phyloP scores from a whole-genome alignment of 2,888 invertebrate species.

The Caenorhabditis sp. region DNA sequence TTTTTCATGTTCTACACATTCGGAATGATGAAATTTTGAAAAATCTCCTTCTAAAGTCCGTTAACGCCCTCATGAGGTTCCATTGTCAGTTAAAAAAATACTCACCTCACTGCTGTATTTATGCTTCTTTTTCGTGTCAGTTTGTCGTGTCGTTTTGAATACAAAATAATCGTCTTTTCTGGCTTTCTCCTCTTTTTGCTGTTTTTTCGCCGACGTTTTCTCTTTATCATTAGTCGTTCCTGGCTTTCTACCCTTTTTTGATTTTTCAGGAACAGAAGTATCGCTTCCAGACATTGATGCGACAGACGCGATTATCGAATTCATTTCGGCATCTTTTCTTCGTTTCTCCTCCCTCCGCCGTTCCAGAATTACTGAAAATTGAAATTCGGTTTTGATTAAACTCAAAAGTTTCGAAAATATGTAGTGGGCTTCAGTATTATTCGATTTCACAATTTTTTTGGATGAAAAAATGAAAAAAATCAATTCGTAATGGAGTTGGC shows the following conservation, averaged over 20 bases:
- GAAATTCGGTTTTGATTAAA: background rate
- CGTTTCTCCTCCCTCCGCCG: conserved; percentile 13
- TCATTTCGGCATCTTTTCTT: conserved; percentile 49
- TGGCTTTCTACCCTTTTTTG: background rate
- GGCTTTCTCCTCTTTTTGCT: conserved; percentile 19
- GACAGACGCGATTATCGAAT: conserved; percentile 10
- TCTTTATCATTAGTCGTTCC: conserved; percentile 9
- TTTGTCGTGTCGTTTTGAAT: background rate
- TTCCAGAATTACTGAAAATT: conserved; percentile 10
- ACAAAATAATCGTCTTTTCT: conserved; percentile 12
- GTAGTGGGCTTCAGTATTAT: no score
- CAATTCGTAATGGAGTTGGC: no score
- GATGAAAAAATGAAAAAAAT: background rate
- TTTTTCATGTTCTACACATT: no score
- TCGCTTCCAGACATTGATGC: conserved; percentile 2
- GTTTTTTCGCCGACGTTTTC: conserved; percentile 15
- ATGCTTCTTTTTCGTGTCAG: background rate
- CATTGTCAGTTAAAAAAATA: no score
- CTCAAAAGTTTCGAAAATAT: background rate
- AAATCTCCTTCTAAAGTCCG: no score
- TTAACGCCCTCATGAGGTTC: no score
- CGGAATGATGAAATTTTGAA: no score
- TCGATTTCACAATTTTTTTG: background rate
- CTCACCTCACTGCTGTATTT: background rate
- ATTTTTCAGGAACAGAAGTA: background rate